Evolutionary conservation across 1,140 invertebrate genomes (phyloP), one percentile per base, ranked within the genome.

Genomic region (Pachypsylla venusta): DNA sequence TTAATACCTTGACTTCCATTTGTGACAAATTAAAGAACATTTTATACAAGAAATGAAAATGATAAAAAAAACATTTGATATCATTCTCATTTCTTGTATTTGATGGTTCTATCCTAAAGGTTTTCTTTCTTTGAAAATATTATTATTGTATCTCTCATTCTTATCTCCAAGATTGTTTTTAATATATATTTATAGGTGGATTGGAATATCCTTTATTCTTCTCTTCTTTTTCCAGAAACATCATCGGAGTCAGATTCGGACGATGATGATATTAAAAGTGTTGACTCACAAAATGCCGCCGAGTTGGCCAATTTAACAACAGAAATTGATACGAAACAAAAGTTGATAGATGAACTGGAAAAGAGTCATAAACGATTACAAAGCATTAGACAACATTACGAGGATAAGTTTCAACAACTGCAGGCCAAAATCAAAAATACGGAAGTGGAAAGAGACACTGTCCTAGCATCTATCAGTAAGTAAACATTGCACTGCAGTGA

Each of bases 341-440:
- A 89, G 54, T 74, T 98, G 16, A 94, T 98, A 61, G 89, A 96
- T 67, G 91, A 97, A 67, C 70, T 98, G 56, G 94, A 98, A 70
- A 71, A 84, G 20, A 89, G 87, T 12, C 89, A 98, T 69, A 78
- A 82, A 53, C 74, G 89, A 53, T 75, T 97, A 61, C 80, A 87
- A 28, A 81, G 83, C 0, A 83, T 98, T 77, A 81, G 83, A 55
- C 79, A 84, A 60, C 88, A 97, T 66, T 98, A 98, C 73, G 95
- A 98, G 72, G 87, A 93, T 39, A 93, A 98, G 68, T 74, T 99
- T n/a, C 74, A 80, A 35, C 84, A 89, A 53, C 72, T 98, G n/a
- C 85, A 90, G 67, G 80, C 81, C 2, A 84, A 86, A 66, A 98
- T 98, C 53, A 80, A 79, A 62, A 84, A 85, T 61, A 97, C 93